phyloP scores from a whole-genome alignment of 2,797 vertebrate species.

The Scarus forsteni region DNA sequence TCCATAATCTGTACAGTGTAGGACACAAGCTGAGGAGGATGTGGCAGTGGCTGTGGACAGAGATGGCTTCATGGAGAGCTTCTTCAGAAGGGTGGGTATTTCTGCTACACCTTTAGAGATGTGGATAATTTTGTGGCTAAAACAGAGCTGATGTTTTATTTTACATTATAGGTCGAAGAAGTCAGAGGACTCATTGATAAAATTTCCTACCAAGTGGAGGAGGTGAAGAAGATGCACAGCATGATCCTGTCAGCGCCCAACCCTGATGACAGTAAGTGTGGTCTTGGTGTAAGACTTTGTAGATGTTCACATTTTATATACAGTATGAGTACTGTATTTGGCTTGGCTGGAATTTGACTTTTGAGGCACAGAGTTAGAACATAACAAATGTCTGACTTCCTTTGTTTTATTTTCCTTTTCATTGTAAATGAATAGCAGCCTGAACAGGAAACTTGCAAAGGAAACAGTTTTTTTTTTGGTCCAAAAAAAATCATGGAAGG shows the following conservation, averaged over 20 bases:
- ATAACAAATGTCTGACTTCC: conserved; percentile 49
- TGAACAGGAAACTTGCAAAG: conserved; percentile 46
- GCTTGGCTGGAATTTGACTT: conserved; percentile 8
- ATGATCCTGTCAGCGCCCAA: conserved; percentile 94
- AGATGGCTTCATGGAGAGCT: conserved; percentile 93
- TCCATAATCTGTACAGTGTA: conserved; percentile 75
- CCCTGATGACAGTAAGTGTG: conserved; percentile 92
- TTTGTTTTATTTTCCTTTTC: conserved; percentile 47
- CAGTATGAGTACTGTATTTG: neutral
- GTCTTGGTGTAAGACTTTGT: neutral
- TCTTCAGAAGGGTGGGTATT: conserved; percentile 90
- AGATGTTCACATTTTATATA: neutral
- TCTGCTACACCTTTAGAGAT: neutral
- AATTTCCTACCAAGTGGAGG: conserved; percentile 90
- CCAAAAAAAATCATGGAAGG: conserved; percentile 11
- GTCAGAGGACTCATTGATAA: conserved; percentile 88
- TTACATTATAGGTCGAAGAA: conserved; percentile 89
- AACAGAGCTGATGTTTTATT: neutral
- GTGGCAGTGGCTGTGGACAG: conserved; percentile 84
- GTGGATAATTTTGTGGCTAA: neutral
- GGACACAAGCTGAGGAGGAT: conserved; percentile 87
- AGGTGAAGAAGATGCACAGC: conserved; percentile 95
- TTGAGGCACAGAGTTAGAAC: conserved; percentile 14
- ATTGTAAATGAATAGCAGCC: conserved; percentile 25
- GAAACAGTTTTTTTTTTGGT: conserved; percentile 14